These are phyloP conservation scores for Netelia fuscicornis DNA, from an alignment of 2,888 invertebrate genomes.

Conservation along the genomic window DNA sequence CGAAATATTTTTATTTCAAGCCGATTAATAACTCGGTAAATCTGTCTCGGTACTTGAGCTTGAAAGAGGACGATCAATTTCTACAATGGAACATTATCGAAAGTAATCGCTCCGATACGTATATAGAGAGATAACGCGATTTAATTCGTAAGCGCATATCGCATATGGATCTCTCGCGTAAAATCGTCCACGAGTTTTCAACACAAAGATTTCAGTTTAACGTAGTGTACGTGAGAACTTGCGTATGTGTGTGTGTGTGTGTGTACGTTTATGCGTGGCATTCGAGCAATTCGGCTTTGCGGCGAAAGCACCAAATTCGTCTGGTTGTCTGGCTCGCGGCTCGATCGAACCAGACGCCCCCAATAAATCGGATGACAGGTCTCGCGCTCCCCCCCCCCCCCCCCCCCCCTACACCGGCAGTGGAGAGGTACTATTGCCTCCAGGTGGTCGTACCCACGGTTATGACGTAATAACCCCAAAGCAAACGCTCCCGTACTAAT, in stretches of 20 bases:
- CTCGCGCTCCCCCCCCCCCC: slow-evolving; percentile 64
- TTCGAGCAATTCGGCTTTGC: slow-evolving; percentile 58
- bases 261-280: slow-evolving; percentile 37
- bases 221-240: neutral
- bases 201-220: slow-evolving; percentile 40
- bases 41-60: slow-evolving; percentile 46
- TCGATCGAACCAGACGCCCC: slow-evolving; percentile 68
- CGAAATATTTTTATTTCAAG: slow-evolving; percentile 12
- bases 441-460: slow-evolving; percentile 78
- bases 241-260: neutral
- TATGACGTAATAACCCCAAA: slow-evolving; percentile 81
- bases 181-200: slow-evolving; percentile 46
- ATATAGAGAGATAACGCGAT: slow-evolving; percentile 7
- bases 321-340: slow-evolving; percentile 69
- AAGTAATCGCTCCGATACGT: slow-evolving; percentile 26
- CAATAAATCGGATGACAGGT: slow-evolving; percentile 80
- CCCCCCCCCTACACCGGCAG: slow-evolving; percentile 63
- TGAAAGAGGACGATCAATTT: slow-evolving; percentile 49
- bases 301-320: slow-evolving; percentile 67
- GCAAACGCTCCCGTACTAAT: slow-evolving; percentile 79
- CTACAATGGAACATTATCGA: slow-evolving; percentile 48
- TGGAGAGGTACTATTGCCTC: slow-evolving; percentile 76
- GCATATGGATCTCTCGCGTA: slow-evolving; percentile 49
- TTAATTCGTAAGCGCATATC: slow-evolving; percentile 36
- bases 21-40: slow-evolving; percentile 36